phyloP scores from a whole-genome alignment of 1,140 invertebrate genomes.

The Sitobion miscanthi region DNA sequence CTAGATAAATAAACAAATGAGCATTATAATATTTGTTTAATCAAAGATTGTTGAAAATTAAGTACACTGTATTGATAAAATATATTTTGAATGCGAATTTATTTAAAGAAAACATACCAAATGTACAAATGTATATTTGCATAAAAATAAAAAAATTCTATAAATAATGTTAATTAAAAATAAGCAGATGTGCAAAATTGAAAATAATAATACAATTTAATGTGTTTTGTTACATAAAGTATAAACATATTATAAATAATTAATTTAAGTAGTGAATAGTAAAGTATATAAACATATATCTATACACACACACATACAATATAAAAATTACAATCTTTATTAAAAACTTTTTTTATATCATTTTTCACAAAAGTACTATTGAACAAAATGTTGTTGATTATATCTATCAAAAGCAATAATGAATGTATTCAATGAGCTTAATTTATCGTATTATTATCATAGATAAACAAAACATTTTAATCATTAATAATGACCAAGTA shows the following conservation, averaged over 20 bases:
- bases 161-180: neutral
- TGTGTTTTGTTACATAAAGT: neutral
- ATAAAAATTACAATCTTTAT: neutral
- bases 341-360: neutral
- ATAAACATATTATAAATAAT: neutral
- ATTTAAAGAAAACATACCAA: conserved; percentile 11
- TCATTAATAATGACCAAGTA: no score
- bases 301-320: neutral
- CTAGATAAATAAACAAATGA: neutral
- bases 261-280: neutral
- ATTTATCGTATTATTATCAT: neutral
- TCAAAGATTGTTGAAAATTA: neutral
- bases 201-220: neutral
- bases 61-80: neutral
- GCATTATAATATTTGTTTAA: neutral
- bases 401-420: no score
- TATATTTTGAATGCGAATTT: neutral
- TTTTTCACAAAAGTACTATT: neutral
- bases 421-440: no score
- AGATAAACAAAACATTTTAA: neutral
- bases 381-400: neutral
- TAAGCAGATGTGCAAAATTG: neutral
- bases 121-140: neutral
- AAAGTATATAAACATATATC: neutral
- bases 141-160: neutral